A percentile compares a stretch with the other conserved stretches of the same genome.
Conservation (phyloP, 2,113 vertebrate genomes). For the Notarius quadriscutis region DNA sequence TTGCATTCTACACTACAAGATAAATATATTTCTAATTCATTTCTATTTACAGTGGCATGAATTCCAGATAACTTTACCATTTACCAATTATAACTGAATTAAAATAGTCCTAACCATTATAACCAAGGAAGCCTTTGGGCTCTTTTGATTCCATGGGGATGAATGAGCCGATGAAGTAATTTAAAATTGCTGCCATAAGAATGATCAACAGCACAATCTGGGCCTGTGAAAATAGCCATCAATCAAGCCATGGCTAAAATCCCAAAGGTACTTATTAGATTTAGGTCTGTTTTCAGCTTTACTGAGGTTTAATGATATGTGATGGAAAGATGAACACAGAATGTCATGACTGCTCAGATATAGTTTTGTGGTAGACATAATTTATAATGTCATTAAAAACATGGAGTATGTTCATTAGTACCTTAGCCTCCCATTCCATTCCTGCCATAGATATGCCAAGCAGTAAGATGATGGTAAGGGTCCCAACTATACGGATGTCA, state of each 20-base stretch:
- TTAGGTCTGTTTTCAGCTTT: not conserved
- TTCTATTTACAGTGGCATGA: not conserved
- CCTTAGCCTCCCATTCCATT: constrained; percentile 99
- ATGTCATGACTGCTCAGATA: not conserved
- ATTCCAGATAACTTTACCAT: not conserved
- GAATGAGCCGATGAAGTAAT: constrained; percentile 90
- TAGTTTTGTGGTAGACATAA: not conserved
- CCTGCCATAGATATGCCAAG: constrained; percentile 94
- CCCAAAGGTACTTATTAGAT: not conserved
- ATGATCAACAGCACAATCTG: constrained; percentile 93
- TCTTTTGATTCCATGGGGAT: constrained; percentile 86
- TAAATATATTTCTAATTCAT: not conserved
- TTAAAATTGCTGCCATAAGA: constrained; percentile 83
- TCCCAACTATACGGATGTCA: constrained; percentile 94
- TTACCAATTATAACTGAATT: not conserved
- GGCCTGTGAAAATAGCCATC: constrained; percentile 70
- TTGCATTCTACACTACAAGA: not conserved
- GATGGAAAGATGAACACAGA: not conserved
- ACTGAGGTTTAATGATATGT: not conserved
- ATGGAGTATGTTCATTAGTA: constrained; percentile 57
- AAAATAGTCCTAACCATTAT: constrained; percentile 74
- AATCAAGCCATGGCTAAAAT: constrained; percentile 48
- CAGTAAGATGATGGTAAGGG: constrained; percentile 88
- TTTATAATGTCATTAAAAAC: constrained; percentile 1
- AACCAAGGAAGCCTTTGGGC: constrained; percentile 91